These are phyloP conservation scores for Neotoma lepida DNA, from an alignment of 2,113 vertebrate species.

Conservation along the genomic window DNA sequence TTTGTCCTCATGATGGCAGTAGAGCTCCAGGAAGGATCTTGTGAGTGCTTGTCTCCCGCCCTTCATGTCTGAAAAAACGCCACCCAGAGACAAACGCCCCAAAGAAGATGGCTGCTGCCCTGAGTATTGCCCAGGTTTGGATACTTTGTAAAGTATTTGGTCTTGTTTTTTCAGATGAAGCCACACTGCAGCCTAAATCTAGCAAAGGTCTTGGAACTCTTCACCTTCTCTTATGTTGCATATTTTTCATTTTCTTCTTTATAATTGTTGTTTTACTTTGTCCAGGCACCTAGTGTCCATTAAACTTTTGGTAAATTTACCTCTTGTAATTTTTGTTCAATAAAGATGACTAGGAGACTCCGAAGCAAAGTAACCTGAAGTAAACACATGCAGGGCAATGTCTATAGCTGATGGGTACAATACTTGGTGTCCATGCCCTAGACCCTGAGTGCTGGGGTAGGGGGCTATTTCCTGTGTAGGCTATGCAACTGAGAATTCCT, in stretches of 20 bases:
- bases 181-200: too few species aligned
- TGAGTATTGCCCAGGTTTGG: neutral
- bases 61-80: neutral
- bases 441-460: neutral
- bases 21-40: neutral
- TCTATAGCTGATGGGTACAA: neutral
- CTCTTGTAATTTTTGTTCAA: neutral
- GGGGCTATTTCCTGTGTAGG: too few species aligned
- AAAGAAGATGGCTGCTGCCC: neutral
- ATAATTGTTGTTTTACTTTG: too few species aligned
- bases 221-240: neutral
- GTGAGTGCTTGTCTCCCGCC: accelerated
- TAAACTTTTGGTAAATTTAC: neutral
- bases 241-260: neutral
- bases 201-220: neutral
- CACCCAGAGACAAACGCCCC: neutral
- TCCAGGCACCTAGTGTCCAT: neutral
- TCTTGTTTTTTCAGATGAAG: neutral
- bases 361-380: too few species aligned
- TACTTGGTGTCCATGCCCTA: neutral
- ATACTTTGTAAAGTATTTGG: neutral
- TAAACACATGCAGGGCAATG: too few species aligned
- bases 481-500: too few species aligned
- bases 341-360: neutral
- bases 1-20: neutral